These are phyloP conservation scores for Tenrec ecaudatus DNA, from an alignment of 2,113 vertebrate genomes.

Conservation along the genomic window DNA sequence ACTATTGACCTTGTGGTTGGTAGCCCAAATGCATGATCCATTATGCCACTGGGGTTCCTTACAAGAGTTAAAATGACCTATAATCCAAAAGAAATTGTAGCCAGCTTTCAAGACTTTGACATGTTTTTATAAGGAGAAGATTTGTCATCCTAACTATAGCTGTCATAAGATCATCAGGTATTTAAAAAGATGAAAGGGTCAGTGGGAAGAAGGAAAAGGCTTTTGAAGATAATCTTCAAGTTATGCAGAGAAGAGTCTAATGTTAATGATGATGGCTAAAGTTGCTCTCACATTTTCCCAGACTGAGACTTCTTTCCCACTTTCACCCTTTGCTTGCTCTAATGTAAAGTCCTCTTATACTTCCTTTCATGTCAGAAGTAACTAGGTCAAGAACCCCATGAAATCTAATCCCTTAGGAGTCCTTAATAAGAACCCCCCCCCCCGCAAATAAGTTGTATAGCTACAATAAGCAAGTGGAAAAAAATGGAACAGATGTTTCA, in stretches of 20 bases:
- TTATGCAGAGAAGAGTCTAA: background rate
- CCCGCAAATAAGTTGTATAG: background rate
- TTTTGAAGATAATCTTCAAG: constrained; percentile 21
- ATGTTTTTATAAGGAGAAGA: background rate
- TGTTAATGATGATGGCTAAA: background rate
- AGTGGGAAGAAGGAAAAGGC: background rate
- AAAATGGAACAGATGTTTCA: constrained; percentile 40
- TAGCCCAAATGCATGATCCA: no score
- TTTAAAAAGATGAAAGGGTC: background rate
- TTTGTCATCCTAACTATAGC: background rate
- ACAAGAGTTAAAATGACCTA: no score
- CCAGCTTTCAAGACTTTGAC: background rate
- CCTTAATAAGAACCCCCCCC: background rate
- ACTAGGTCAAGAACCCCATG: background rate
- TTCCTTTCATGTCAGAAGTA: background rate
- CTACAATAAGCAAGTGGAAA: background rate
- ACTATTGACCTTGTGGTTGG: no score
- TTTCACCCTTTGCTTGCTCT: background rate
- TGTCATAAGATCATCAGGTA: background rate
- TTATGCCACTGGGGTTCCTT: no score
- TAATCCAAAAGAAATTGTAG: constrained; percentile 15
- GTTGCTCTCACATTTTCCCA: no score
- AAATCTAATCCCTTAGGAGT: constrained; percentile 22
- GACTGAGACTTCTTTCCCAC: background rate
- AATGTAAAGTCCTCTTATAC: background rate